These are phyloP conservation scores for Petrocephalus microphthalmus DNA, from an alignment of 2,113 vertebrate species.

Conservation along the genomic window DNA sequence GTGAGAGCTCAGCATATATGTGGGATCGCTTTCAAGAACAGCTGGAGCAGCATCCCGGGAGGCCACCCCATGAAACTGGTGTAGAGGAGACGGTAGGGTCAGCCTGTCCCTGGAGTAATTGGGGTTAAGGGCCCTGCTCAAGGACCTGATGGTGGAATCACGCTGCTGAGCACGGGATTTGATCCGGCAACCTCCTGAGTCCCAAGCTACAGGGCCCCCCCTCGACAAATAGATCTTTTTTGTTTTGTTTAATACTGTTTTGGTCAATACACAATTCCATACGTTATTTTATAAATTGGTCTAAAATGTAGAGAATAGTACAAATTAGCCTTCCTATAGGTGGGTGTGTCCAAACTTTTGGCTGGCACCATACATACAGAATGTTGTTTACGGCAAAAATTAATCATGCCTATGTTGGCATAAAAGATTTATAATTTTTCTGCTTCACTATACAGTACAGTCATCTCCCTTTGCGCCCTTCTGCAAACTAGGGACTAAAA, in stretches of 20 bases:
- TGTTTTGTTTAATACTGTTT: neutral
- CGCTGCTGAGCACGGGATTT: neutral
- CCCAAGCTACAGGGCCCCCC: neutral
- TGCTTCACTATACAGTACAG: neutral
- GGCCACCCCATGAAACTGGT: neutral
- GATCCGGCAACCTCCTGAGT: neutral
- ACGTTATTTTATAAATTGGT: neutral
- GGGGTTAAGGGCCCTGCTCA: neutral
- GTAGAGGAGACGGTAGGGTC: neutral
- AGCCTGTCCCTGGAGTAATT: fast-evolving
- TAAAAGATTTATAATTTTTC: neutral
- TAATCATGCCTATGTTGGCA: neutral
- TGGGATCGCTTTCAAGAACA: neutral
- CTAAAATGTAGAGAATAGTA: neutral
- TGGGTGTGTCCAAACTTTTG: neutral
- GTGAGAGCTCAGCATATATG: neutral
- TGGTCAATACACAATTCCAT: neutral
- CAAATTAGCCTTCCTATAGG: neutral
- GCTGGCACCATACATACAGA: neutral
- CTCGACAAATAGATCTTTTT: neutral
- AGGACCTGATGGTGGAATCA: neutral
- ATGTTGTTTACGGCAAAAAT: neutral
- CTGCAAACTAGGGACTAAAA: neutral
- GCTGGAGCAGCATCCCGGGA: neutral
- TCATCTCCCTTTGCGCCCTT: neutral